Base-by-base conservation (phyloP, 2,888 invertebrate genomes). In the Lysandra bellargus region DNA sequence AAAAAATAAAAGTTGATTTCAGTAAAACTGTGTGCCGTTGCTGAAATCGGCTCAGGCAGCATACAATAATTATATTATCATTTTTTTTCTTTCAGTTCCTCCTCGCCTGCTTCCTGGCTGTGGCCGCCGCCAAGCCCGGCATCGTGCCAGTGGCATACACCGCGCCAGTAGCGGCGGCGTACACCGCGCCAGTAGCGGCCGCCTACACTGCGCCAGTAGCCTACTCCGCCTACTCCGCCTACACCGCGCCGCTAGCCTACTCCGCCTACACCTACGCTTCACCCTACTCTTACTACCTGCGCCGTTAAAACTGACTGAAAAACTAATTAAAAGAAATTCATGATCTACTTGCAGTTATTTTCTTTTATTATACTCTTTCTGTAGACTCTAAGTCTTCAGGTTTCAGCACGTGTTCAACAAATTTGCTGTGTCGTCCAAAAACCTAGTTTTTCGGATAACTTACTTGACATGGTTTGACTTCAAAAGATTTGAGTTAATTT, bases 91-190 rank as follows among this genome's bases (percentile, higher is more conserved):
- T 86, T 12, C 86, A 95, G 95, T 87, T 90, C 81, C 82, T 91
- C 81, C 87, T 95, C 87, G 89, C 92, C 77, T 95, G 94, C 84
- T 87, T 95, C 84, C 83, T 95, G 88, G 95, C 93, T 49, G 83
- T 93, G 80, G 95, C 92, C 75, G 88, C 90, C 69, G 95, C 95
- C 79, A 91, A 92, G 84, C 94, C 95, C 74, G 87, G 85, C 53
- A 80, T 90, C 73, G 83, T 89, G 84, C 91, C 90, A 73, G 85
- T 90, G 74, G 90, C 87, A 9, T 85, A 92, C 80, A 84, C 85
- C 12, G 89, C 87, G 33, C 83, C 83, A 2, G 75, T 84, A 6
- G 84, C 85, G 14, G 83, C 84, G n/a, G 88, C 89, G 0, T 90
- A 89, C 85, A 85, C 87, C 4, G 87, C 90, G 0, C 90, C 91